A percentile compares a stretch with the other conserved stretches of the same genome.
Conservation (phyloP, 1,140 invertebrate genomes). For the Lepidostoma basale region DNA sequence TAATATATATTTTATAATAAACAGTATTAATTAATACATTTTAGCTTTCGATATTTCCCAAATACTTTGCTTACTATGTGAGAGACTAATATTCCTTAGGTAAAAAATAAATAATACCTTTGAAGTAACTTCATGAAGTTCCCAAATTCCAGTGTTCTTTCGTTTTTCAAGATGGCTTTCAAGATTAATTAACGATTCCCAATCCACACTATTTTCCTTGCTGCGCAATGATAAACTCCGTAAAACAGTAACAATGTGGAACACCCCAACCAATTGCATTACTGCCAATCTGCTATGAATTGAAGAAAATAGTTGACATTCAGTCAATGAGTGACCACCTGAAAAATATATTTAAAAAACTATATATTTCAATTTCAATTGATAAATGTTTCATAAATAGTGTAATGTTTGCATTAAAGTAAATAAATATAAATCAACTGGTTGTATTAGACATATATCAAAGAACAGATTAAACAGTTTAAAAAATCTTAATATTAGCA, state of each 20-base stretch:
- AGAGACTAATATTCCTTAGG: no score
- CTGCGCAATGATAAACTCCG: constrained; percentile 62
- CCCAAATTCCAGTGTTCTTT: constrained; percentile 59
- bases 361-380: no score
- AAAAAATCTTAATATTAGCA: no score
- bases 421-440: no score
- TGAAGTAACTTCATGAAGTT: constrained; percentile 60
- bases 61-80: no score
- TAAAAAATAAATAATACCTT: constrained; percentile 51
- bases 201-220: constrained; percentile 54
- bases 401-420: no score
- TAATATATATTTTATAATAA: constrained; percentile 9
- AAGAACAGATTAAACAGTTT: no score
- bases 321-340: constrained; percentile 60
- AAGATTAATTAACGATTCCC: constrained; percentile 61
- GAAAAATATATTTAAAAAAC: constrained; percentile 45
- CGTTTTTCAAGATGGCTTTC: constrained; percentile 64
- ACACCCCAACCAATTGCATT: constrained; percentile 51
- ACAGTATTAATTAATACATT: background rate
- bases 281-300: constrained; percentile 51
- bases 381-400: no score
- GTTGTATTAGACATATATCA: no score
- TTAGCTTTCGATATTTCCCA: background rate
- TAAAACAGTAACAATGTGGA: constrained; percentile 60
- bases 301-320: constrained; percentile 61